phyloP scores from a whole-genome alignment of 2,888 invertebrate genomes.

The Aethes cnicana region DNA sequence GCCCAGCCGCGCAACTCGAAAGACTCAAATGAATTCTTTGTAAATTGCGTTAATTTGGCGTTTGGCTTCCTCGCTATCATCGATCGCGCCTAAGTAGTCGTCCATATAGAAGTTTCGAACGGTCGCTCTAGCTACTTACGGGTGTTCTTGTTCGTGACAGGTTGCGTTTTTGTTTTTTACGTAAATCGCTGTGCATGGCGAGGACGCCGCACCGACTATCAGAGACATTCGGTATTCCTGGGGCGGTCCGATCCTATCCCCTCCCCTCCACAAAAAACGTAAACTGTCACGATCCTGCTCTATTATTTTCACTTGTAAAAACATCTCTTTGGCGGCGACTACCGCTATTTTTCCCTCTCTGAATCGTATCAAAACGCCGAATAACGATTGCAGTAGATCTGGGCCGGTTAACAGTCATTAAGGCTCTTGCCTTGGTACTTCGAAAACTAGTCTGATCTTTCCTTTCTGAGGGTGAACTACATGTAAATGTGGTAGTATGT shows the following conservation, averaged over 20 bases:
- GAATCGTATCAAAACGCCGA: conserved; percentile 35
- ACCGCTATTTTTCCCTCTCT: conserved; percentile 32
- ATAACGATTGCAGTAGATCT: conserved; percentile 36
- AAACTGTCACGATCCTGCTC: conserved; percentile 27
- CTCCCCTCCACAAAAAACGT: conserved; percentile 3
- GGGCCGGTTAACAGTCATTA: conserved; percentile 34
- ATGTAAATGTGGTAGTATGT: too few relatives aligned
- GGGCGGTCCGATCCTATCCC: conserved; percentile 5
- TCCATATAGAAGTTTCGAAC: conserved; percentile 26
- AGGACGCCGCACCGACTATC: conserved; percentile 32
- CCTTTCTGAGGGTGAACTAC: too few relatives aligned
- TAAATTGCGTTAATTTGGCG: not conserved
- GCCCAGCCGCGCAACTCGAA: not conserved
- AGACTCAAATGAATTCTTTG: not conserved
- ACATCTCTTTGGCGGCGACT: conserved; percentile 36
- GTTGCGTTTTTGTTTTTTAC: conserved; percentile 32
- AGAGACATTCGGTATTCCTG: conserved; percentile 33
- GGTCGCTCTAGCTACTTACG: conserved; percentile 18
- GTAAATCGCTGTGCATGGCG: conserved; percentile 30
- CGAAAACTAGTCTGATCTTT: too few relatives aligned
- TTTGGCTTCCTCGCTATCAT: conserved; percentile 6
- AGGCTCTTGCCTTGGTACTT: too few relatives aligned
- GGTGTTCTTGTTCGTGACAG: conserved; percentile 8
- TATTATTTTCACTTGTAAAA: conserved; percentile 31
- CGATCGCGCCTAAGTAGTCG: conserved; percentile 25